A percentile compares a stretch with the other conserved stretches of the same genome.
Conservation (phyloP, 2,113 vertebrate species). For the Phyllostomus hastatus region DNA sequence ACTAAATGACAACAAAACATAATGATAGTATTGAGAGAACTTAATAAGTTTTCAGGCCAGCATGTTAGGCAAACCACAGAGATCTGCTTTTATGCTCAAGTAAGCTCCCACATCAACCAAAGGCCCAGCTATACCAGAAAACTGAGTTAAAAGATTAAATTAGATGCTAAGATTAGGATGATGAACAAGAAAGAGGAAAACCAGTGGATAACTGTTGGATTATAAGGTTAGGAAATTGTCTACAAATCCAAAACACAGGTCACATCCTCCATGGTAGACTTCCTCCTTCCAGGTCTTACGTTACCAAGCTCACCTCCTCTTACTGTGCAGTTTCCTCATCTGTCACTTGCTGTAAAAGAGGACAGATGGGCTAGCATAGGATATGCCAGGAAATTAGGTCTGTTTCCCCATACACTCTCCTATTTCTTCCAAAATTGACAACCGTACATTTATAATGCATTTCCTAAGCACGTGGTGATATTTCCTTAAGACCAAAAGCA, state of each 20-base stretch:
- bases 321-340: not conserved
- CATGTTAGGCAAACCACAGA: not conserved
- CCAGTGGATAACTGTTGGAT: not conserved
- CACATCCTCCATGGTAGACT: not conserved
- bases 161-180: no score
- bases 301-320: not conserved
- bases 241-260: not conserved
- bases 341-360: not conserved
- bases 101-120: not conserved
- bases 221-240: not conserved
- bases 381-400: constrained; percentile 21
- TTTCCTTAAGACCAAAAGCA: constrained; percentile 8
- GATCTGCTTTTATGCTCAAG: not conserved
- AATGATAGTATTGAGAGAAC: not conserved
- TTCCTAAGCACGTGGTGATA: not conserved
- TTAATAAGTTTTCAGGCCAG: not conserved
- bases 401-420: constrained; percentile 19
- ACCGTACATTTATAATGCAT: constrained; percentile 24
- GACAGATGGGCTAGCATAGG: constrained; percentile 28
- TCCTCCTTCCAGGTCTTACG: not conserved
- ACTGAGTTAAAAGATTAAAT: not conserved
- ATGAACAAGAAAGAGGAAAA: not conserved
- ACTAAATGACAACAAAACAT: not conserved
- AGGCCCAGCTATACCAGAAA: not conserved
- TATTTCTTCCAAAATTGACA: constrained; percentile 44